Conservation (phyloP, 2,888 invertebrate species). For the Clusia tigrina region DNA sequence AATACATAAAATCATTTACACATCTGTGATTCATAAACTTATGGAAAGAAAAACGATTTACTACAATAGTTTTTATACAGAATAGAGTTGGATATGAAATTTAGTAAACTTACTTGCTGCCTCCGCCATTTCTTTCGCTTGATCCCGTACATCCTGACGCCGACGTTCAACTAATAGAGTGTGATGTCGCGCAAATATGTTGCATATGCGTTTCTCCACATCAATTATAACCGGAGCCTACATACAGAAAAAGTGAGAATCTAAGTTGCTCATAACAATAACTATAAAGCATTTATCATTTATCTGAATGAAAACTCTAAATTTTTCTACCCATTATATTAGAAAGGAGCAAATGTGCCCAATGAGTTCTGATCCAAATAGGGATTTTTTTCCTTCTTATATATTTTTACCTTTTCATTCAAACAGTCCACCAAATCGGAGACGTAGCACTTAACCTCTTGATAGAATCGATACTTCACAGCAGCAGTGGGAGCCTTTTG, state of each 20-base stretch:
- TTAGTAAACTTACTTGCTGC: conserved; percentile 70
- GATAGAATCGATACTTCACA: conserved; percentile 89
- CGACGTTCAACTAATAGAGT: conserved; percentile 82
- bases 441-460: conserved; percentile 93
- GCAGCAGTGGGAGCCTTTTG: conserved; percentile 71
- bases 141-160: conserved; percentile 91
- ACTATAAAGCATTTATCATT: too few relatives aligned
- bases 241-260: too few relatives aligned
- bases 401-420: conserved; percentile 84
- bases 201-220: conserved; percentile 81
- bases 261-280: too few relatives aligned
- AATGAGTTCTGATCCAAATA: too few relatives aligned
- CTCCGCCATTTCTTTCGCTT: conserved; percentile 88
- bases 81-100: too few relatives aligned
- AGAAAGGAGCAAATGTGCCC: too few relatives aligned
- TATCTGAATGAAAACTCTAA: conserved; percentile 5
- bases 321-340: too few relatives aligned
- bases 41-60: too few relatives aligned
- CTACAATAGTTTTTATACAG: too few relatives aligned
- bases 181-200: conserved; percentile 75
- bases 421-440: conserved; percentile 97
- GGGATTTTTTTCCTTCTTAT: conserved; percentile 36
- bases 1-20: too few relatives aligned
- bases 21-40: too few relatives aligned
- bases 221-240: conserved; percentile 77